Base-by-base conservation (phyloP, 2,888 invertebrate genomes). In the Busseola fusca region DNA sequence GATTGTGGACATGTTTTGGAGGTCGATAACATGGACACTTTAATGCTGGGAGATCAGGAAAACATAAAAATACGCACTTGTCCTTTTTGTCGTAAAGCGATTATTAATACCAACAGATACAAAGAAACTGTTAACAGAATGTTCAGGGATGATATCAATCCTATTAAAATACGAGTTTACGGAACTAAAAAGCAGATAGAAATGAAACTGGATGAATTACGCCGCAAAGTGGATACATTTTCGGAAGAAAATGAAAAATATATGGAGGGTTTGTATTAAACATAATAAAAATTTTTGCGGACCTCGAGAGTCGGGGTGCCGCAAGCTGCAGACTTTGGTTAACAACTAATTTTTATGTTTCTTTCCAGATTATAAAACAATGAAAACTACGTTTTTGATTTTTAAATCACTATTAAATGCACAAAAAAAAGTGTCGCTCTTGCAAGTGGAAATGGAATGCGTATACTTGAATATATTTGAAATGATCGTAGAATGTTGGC, bases 31-130 rank as follows among this genome's bases (percentile, higher is more conserved):
- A 91, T 96, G 89, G 95, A 96, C 66, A 88, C 79, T 25, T 89
- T 96, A 85, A 92, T 96, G 91, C 85, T 85, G 64, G 87, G 89
- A 5, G 87, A 92, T 50, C 87, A 74, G 27, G 92, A 93, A 30
- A 84, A 86, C 1, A 86, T 94, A 48, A 77, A 87, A 30, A 91
- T 95, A n/a, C 90, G 90, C 3, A 77, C 87, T 1, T 97, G 97
- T 84, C 97, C 97, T 0, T 89, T 87, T 71, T 97, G 97, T 86
- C 96, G 96, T 66, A 96, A 96, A 27, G 93, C 96, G 0, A 96
- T 97, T 21, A 91, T 96, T 25, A 96, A 94, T 82, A 96, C 96
- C 3, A 90, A 92, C 58, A 94, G 97, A 25, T 97, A 96, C 88
- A 96, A 96, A 74, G 95, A 96, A 74, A 79, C 93, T 3, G 92